Percentiles rank a stretch among this genome's conserved stretches.
Conservation (phyloP, 2,797 vertebrate genomes). For the Staurois parvus region DNA sequence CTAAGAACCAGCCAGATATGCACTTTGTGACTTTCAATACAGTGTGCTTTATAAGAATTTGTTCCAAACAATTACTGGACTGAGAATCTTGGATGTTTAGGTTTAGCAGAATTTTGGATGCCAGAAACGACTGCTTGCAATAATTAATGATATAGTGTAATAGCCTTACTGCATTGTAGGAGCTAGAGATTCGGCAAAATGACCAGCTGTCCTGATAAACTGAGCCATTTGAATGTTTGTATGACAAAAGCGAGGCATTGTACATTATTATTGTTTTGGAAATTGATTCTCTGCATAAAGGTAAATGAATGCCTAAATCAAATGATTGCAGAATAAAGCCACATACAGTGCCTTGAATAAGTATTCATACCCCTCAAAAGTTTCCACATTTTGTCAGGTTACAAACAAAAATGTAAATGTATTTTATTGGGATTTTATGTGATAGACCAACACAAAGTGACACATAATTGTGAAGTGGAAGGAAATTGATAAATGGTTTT, state of each 20-base stretch:
- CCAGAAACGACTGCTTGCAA: too few relatives aligned
- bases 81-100: not conserved
- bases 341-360: too few relatives aligned
- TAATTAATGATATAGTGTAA: slow-evolving; percentile 6
- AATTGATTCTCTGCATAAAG: not conserved
- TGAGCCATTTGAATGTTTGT: not conserved
- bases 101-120: not conserved
- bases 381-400: too few relatives aligned
- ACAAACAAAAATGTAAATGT: too few relatives aligned
- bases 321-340: slow-evolving; percentile 24
- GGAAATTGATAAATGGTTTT: too few relatives aligned
- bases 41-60: too few relatives aligned
- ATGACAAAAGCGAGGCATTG: not conserved
- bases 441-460: too few relatives aligned
- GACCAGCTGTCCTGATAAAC: slow-evolving; percentile 1
- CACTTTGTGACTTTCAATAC: too few relatives aligned
- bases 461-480: too few relatives aligned
- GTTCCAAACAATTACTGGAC: not conserved
- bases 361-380: too few relatives aligned
- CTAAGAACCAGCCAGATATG: too few relatives aligned
- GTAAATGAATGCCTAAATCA: slow-evolving; percentile 11
- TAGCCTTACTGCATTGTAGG: not conserved
- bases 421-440: too few relatives aligned
- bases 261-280: not conserved
- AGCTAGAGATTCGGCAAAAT: not conserved